Evolutionary conservation across 2,888 invertebrate species (phyloP), one percentile per base, ranked within the genome.

Genomic region (Tenthredo scrophulariae): DNA sequence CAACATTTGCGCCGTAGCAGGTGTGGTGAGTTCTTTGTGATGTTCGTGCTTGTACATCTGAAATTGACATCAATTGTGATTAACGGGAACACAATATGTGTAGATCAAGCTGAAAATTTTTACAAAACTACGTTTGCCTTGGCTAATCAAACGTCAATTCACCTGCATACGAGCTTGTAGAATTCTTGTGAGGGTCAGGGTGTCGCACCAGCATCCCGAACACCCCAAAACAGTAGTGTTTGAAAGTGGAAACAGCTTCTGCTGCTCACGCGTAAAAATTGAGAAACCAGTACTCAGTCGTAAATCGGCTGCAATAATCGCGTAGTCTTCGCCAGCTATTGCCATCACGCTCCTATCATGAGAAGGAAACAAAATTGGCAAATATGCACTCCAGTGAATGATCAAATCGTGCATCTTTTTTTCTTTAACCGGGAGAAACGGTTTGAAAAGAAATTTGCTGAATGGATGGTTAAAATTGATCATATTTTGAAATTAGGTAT

Each of bases 131-230:
- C 26, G 0, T 62, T 26, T 26, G 26, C 9, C 54, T 54, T 54
- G 7, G 54, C 10, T n/a, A 54, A 54, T 54, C 54, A 50, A 18
- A 54, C n/a, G 54, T 7, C 15, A 50, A 74, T 65, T 72, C 90
- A 96, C 96, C 94, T 98, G 98, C 96, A 99, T 96, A 85, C 98
- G 96, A 84, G 98, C 97, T 88, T 96, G 95, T 46, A 99, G 93
- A 87, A 98, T 94, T 88, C 97, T 96, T 13, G 98, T 98, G 77
- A 99, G 94, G 0, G 99, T 98, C 26, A 99, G 94, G 5, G 98
- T 97, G 94, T 99, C 99, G 91, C 99, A 99, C 98, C 99, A 99
- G 93, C 99, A 99, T 29, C 99, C 99, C 33, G 98, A 96, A 85
- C 98, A 98, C 0, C 98, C 99, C n/a, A 99, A 94, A 58, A 99